A percentile compares a stretch with the other conserved stretches of the same genome.
These are phyloP conservation scores for Procavia capensis DNA, from an alignment of 2,113 vertebrate species.

Conservation along the genomic window DNA sequence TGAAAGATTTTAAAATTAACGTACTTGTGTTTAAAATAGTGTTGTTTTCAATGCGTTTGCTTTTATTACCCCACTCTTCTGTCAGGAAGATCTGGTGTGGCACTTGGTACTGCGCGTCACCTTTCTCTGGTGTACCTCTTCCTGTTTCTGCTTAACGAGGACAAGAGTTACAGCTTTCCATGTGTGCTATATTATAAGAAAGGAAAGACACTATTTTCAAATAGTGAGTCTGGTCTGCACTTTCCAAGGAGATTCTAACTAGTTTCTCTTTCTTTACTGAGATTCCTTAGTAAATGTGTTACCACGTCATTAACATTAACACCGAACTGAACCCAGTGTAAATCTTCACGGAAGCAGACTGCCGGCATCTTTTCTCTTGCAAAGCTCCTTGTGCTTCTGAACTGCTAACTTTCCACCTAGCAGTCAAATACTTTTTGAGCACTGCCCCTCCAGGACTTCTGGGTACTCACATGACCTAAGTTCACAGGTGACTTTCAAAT, in stretches of 20 bases:
- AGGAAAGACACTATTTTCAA: not conserved
- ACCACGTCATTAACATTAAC: not conserved
- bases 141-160: not conserved
- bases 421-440: too few relatives aligned
- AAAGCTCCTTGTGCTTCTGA: too few relatives aligned
- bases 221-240: not conserved
- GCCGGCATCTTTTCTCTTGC: too few relatives aligned
- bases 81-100: not conserved
- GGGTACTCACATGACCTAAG: too few relatives aligned
- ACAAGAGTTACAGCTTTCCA: not conserved
- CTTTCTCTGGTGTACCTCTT: not conserved
- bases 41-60: not conserved
- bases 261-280: not conserved
- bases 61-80: not conserved
- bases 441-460: too few relatives aligned
- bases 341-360: too few relatives aligned
- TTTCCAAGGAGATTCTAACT: not conserved
- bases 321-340: too few relatives aligned
- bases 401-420: too few relatives aligned
- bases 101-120: too few relatives aligned
- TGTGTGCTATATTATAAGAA: not conserved
- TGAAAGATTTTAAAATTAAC: not conserved
- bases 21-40: not conserved
- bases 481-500: slow-evolving; percentile 61
- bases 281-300: not conserved